Base-by-base conservation (phyloP, 2,113 vertebrate genomes). In the Poeciliopsis occidentalis region DNA sequence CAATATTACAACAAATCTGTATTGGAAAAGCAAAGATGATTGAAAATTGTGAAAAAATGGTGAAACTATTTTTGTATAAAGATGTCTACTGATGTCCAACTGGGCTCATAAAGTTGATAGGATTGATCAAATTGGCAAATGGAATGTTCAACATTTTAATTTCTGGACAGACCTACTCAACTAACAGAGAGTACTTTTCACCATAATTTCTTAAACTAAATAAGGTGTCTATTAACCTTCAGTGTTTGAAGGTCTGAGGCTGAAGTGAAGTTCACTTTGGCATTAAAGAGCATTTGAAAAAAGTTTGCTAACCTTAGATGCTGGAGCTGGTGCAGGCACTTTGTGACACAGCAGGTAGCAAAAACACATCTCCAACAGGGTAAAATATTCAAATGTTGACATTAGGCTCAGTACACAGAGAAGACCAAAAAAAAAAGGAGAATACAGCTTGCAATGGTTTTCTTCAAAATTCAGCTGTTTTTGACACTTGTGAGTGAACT, bases 401-500 rank as follows among this genome's bases (percentile, higher is more conserved):
- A 2, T n/a, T 8, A 37, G 27, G 22, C 54, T 26, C 12, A 30
- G 15, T 64, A 60, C n/a, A 4, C 27, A 51, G 2, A 63, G 12
- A 22, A 24, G 12, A 60, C 17, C 31, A 62, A 72, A 77, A 70
- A 77, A 70, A 26, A 63, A 37, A 4, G 39, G 19, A 66, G 39
- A 73, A 67, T n/a, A 5, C 29, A 63, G 11, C 12, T 30, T 12
- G 29, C 12, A 2, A 8, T 54, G 47, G 27, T 66, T 80, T 78
- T 71, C 60, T 54, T 15, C 29, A 65, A 85, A 79, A 12, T n/a
- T 47, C 73, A 83, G 84, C 66, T 77, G 44, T 84, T 76, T 75
- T 78, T 73, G 86, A 88, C 83, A 89, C 75, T 86, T 89, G 85
- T 88, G 79, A 91, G 79, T 84, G 76, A 89, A 86, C 85, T 82